These are phyloP conservation scores for Vesta saturnalis DNA, from an alignment of 2,888 invertebrate genomes.

Conservation along the genomic window DNA sequence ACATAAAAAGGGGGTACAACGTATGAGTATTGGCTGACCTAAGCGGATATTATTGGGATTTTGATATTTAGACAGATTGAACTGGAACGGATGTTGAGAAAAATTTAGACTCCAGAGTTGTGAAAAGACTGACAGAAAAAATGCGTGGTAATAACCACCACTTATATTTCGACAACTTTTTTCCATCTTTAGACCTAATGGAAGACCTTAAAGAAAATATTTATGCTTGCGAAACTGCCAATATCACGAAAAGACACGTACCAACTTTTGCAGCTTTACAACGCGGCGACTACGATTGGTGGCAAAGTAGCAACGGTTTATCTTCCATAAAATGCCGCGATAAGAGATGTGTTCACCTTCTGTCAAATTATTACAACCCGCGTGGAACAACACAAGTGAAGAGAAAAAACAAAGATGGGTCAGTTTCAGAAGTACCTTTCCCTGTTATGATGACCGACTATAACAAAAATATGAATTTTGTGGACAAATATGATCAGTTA, in stretches of 20 bases:
- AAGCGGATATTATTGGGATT: conserved; percentile 42
- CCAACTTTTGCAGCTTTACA: too few species aligned
- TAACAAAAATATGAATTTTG: conserved; percentile 48
- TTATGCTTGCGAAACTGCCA: too few species aligned
- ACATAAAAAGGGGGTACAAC: conserved; percentile 48
- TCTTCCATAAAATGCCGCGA: conserved; percentile 47
- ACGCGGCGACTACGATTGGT: not conserved
- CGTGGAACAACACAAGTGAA: conserved; percentile 35
- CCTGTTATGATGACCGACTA: conserved; percentile 46
- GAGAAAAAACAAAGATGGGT: conserved; percentile 42
- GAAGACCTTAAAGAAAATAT: too few species aligned
- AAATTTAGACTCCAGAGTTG: conserved; percentile 42
- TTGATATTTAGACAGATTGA: conserved; percentile 51
- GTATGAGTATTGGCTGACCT: conserved; percentile 45
- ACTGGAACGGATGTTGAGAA: conserved; percentile 14
- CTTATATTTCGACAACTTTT: conserved; percentile 46
- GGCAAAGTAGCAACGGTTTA: conserved; percentile 37
- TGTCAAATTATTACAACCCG: conserved; percentile 48
- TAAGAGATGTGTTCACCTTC: conserved; percentile 45
- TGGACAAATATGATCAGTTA: conserved; percentile 48
- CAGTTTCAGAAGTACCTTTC: conserved; percentile 41
- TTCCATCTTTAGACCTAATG: too few species aligned
- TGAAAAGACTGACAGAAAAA: conserved; percentile 38
- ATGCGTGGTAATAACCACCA: conserved; percentile 35
- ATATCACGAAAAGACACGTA: too few species aligned